Evolutionary conservation across 2,797 vertebrate species (phyloP), one percentile per base, ranked within the genome.

Genomic region (Scyliorhinus canicula): DNA sequence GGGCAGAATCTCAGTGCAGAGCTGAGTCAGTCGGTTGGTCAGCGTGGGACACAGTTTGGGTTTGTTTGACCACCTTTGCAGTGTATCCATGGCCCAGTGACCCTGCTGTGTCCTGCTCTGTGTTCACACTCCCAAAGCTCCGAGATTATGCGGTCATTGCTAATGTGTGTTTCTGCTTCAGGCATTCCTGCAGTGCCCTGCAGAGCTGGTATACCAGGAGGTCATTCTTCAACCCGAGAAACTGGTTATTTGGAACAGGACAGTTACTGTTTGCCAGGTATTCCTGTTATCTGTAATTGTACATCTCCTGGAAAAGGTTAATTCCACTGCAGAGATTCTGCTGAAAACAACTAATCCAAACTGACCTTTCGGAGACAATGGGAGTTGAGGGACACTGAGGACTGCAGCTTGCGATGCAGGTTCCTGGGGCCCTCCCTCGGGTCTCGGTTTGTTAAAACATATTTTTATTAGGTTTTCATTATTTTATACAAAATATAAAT

Each of bases 231-330:
- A 99, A 95, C 99, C 99, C 0, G 99, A 99, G 97, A 98, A 98
- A 97, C 98, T 99, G 98, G 98, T 98, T 95, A 97, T 98, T 95
- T 99, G 99, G 99, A 99, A 99, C 97, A 98, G 96, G 97, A 99
- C 99, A 0, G 96, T 99, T 95, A 97, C 98, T 0, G 97, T 95
- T 50, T 99, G 99, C 97, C 99, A 99, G 98, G 99, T 99, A 95
- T 95, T 93, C 86, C 96, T 0, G 0, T 44, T 95, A n/a, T 40
- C 77, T 85, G 84, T 31, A 85, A 85, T n/a, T n/a, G 11, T 47
- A 8, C 4, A 31, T 47, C 77, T 24, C 77, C 16, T 82, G 40
- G 77, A 47, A 82, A 82, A 44, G 16, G 14, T 79, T 44, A 79
- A 44, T 82, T 82, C 35, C 71, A 77, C 35, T 40, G 77, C 16